Percentiles rank a stretch among this genome's conserved stretches.
Evolutionary conservation across 2,113 vertebrate species (phyloP).

Genomic region (Gallinago undulata): DNA sequence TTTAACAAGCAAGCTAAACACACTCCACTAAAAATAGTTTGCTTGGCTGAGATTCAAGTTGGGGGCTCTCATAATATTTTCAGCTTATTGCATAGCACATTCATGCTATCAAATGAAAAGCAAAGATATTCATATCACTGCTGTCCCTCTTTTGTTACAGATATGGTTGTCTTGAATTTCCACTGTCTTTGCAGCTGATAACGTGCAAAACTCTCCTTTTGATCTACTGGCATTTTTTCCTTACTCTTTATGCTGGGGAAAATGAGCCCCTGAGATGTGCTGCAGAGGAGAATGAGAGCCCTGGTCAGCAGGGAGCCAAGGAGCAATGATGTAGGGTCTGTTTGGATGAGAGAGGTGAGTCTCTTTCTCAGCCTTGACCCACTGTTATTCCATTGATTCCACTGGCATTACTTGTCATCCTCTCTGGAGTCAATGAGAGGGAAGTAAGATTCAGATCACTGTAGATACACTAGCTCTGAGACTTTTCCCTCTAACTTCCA

Average conservation of each 20-base stretch:
- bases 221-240: not conserved
- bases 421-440: not conserved
- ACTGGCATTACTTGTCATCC: not conserved
- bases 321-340: not conserved
- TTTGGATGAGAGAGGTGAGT: not conserved
- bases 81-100: not conserved
- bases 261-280: not conserved
- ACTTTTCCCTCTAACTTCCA: not conserved
- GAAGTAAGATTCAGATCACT: not conserved
- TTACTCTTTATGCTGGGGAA: not conserved
- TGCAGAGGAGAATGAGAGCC: not conserved
- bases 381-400: not conserved
- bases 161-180: constrained; percentile 5
- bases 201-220: not conserved
- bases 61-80: not conserved
- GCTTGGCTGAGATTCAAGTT: not conserved
- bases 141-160: not conserved
- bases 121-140: not conserved
- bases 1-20: constrained; percentile 7
- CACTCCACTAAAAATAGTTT: not conserved
- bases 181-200: not conserved
- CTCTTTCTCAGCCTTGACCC: not conserved
- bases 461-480: not conserved
- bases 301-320: not conserved
- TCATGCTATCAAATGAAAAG: not conserved